Evolutionary conservation across 2,797 vertebrate species (phyloP).

Genomic region (Poliocrania exsul): DNA sequence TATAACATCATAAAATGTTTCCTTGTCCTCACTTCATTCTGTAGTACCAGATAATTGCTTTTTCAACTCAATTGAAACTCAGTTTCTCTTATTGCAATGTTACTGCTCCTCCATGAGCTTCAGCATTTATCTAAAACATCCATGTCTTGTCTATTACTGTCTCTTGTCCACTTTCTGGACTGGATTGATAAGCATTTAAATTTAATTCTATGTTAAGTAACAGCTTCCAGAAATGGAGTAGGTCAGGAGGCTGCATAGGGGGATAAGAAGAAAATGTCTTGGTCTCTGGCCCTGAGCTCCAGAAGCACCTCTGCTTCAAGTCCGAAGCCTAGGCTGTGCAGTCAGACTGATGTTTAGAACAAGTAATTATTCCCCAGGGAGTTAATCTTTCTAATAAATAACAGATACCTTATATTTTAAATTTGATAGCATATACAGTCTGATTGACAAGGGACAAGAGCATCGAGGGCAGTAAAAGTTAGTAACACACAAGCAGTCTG

Average conservation of each 20-base stretch:
- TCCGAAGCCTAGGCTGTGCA: neutral
- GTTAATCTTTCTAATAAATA: neutral
- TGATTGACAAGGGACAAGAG: neutral
- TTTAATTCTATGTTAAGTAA: constrained; percentile 20
- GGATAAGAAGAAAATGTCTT: constrained; percentile 6
- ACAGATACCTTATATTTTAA: neutral
- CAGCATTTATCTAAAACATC: constrained; percentile 29
- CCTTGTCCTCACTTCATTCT: constrained; percentile 50
- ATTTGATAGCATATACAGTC: neutral
- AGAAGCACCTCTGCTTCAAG: neutral
- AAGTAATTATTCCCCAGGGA: neutral
- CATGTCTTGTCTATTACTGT: neutral
- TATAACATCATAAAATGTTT: neutral
- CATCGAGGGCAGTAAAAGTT: neutral
- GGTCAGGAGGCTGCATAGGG: neutral
- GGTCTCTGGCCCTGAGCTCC: neutral
- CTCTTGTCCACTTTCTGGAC: neutral
- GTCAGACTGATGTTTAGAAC: neutral
- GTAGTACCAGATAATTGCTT: constrained; percentile 42
- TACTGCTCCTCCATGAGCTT: neutral
- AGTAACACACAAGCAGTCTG: neutral
- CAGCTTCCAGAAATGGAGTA: neutral
- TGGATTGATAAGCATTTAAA: neutral
- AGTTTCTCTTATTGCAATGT: neutral
- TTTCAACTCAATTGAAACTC: constrained; percentile 52